These are phyloP conservation scores for Drosophila repleta DNA, from an alignment of 1,140 invertebrate species.

Conservation along the genomic window DNA sequence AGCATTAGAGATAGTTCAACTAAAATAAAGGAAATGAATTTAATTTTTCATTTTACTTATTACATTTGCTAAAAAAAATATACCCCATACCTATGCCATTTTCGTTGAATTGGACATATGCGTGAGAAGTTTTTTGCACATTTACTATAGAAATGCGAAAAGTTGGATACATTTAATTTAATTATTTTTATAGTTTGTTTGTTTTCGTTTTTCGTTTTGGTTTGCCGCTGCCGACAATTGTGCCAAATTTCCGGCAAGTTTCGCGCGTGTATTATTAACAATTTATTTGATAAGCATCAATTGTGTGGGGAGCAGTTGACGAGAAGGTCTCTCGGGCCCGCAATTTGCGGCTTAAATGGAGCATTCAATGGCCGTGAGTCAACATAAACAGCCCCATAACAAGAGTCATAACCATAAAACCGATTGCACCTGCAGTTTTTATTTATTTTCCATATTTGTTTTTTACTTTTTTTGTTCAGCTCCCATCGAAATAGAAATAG, in stretches of 20 bases:
- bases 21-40: too few relatives aligned
- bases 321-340: constrained; percentile 25
- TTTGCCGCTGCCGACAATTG: constrained; percentile 43
- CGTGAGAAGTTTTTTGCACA: constrained; percentile 22
- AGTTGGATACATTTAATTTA: constrained; percentile 26
- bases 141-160: constrained; percentile 18
- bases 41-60: too few relatives aligned
- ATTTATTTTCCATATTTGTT: neutral
- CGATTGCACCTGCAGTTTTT: constrained; percentile 57
- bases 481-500: constrained; percentile 10
- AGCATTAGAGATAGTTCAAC: too few relatives aligned
- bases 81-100: too few relatives aligned
- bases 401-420: constrained; percentile 36
- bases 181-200: constrained; percentile 51
- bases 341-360: constrained; percentile 54
- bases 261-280: constrained; percentile 50
- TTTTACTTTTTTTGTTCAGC: constrained; percentile 20
- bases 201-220: constrained; percentile 9
- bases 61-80: too few relatives aligned
- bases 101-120: neutral
- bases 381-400: constrained; percentile 15
- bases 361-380: constrained; percentile 46
- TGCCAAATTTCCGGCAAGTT: constrained; percentile 43
- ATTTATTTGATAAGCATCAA: constrained; percentile 61
- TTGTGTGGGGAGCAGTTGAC: constrained; percentile 36